Conservation (phyloP, 1,140 invertebrate genomes). For the Euura saliciscinereae region DNA sequence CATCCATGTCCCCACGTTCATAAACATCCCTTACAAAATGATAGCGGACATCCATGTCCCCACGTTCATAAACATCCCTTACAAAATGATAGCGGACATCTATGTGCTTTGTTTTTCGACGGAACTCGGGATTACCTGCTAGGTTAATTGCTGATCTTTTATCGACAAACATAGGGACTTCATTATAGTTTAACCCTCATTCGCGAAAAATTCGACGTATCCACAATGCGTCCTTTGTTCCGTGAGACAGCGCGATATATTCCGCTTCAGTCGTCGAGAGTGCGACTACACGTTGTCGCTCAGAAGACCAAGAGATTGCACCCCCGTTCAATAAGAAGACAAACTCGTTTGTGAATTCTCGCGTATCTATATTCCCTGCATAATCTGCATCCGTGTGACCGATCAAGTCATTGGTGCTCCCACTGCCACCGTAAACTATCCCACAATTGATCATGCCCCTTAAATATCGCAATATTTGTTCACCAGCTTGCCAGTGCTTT, state of each 20-base stretch:
- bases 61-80: not conserved
- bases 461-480: slow-evolving; percentile 24
- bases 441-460: slow-evolving; percentile 18
- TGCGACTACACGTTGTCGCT: slow-evolving; percentile 19
- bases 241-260: slow-evolving; percentile 41
- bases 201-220: slow-evolving; percentile 30
- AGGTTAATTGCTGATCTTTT: not conserved
- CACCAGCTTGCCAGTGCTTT: slow-evolving; percentile 23
- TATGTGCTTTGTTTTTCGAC: not conserved
- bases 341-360: slow-evolving; percentile 20
- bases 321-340: slow-evolving; percentile 15
- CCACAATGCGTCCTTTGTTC: slow-evolving; percentile 36
- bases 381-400: slow-evolving; percentile 17
- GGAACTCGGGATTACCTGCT: not conserved
- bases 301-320: slow-evolving; percentile 18
- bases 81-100: not conserved
- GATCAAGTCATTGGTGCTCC: slow-evolving; percentile 9
- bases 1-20: slow-evolving; percentile 5
- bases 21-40: no score
- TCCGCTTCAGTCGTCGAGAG: slow-evolving; percentile 46
- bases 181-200: not conserved
- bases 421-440: not conserved
- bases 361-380: slow-evolving; percentile 13
- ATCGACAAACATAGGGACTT: not conserved
- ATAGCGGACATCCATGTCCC: no score